phyloP scores from a whole-genome alignment of 2,797 vertebrate genomes.

The Halcyon chelicuti region DNA sequence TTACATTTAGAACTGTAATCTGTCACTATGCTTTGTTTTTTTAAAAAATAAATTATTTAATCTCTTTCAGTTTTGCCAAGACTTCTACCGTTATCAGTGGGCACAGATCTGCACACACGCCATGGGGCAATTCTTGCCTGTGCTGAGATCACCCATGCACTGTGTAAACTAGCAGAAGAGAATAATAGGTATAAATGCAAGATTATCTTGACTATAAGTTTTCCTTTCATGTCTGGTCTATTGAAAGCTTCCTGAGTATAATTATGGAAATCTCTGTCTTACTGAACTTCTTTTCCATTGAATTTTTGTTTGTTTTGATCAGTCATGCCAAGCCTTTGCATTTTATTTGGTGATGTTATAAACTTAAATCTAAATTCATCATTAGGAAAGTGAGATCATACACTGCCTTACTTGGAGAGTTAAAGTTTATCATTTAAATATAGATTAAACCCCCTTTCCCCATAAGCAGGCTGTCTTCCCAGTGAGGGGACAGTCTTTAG shows the following conservation, averaged over 20 bases:
- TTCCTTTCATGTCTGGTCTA: neutral
- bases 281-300: neutral
- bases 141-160: slow-evolving; percentile 89
- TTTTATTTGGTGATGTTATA: neutral
- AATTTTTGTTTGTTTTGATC: neutral
- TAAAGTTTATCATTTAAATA: neutral
- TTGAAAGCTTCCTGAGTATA: slow-evolving; percentile 8
- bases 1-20: neutral
- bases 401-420: neutral
- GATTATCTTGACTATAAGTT: neutral
- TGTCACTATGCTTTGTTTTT: neutral
- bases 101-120: slow-evolving; percentile 88
- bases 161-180: slow-evolving; percentile 83
- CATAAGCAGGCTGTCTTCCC: neutral
- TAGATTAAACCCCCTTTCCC: neutral
- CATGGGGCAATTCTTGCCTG: slow-evolving; percentile 94
- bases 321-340: neutral
- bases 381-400: neutral
- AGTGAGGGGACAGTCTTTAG: neutral
- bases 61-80: slow-evolving; percentile 86
- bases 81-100: slow-evolving; percentile 85
- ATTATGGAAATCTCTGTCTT: slow-evolving; percentile 12
- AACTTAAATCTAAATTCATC: neutral
- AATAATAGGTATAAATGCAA: slow-evolving; percentile 83
- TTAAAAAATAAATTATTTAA: neutral